phyloP scores from a whole-genome alignment of 2,797 vertebrate species.

The Aldrovandia affinis region DNA sequence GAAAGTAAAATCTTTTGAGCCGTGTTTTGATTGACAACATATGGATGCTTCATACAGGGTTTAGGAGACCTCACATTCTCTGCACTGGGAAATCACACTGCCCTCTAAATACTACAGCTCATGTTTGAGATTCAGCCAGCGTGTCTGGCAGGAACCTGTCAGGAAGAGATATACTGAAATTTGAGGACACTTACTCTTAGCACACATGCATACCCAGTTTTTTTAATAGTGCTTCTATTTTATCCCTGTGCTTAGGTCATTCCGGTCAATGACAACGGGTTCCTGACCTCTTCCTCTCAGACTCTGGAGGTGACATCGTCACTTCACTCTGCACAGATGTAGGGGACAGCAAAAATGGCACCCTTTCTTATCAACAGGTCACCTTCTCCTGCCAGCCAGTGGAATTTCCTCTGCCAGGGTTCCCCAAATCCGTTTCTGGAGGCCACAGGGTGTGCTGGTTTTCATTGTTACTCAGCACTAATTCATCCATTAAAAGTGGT shows the following conservation, averaged over 20 bases:
- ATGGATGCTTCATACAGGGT: too few relatives aligned
- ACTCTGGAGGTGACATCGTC: background rate
- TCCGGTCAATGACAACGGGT: background rate
- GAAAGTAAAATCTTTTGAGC: too few relatives aligned
- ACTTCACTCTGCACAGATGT: background rate
- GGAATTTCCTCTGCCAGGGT: too few relatives aligned
- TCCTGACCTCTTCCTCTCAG: background rate
- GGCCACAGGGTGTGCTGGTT: too few relatives aligned
- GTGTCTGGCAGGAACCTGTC: too few relatives aligned
- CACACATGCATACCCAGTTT: too few relatives aligned
- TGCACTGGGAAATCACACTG: background rate
- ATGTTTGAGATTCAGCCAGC: background rate
- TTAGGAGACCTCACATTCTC: too few relatives aligned
- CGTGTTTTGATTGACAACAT: too few relatives aligned
- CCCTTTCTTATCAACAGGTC: background rate
- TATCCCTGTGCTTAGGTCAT: background rate
- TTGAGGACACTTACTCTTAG: background rate
- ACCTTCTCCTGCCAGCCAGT: too few relatives aligned
- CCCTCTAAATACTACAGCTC: background rate
- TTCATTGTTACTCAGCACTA: too few relatives aligned
- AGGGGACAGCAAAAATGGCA: background rate
- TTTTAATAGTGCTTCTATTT: background rate
- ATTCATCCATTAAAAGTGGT: too few relatives aligned
- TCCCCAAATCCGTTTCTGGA: too few relatives aligned
- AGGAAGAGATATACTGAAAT: background rate